phyloP scores from a whole-genome alignment of 2,797 vertebrate genomes.

The Craterocephalus amniculus region DNA sequence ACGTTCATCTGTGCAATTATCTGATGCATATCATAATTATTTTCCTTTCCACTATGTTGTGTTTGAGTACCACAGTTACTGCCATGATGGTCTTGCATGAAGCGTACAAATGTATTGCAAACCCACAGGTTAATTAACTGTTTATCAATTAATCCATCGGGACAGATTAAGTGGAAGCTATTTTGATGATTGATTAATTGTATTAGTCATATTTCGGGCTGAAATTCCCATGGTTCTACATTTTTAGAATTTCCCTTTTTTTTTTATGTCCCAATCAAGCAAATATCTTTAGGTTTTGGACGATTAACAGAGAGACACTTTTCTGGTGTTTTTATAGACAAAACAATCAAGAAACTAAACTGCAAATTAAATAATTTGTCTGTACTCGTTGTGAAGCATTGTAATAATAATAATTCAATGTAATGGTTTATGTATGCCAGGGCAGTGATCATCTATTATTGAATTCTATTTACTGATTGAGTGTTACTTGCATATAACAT shows the following conservation, averaged over 20 bases:
- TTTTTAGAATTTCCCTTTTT: neutral
- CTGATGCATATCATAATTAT: conserved; percentile 18
- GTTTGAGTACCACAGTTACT: conserved; percentile 9
- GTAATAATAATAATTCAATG: neutral
- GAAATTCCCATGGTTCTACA: neutral
- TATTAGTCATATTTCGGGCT: conserved; percentile 7
- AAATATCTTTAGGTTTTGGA: neutral
- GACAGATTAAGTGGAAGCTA: conserved; percentile 4
- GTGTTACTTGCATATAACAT: neutral
- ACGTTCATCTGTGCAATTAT: conserved; percentile 46
- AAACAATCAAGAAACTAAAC: neutral
- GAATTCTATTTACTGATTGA: neutral
- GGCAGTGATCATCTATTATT: neutral
- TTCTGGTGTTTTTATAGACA: neutral
- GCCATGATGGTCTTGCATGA: conserved; percentile 4
- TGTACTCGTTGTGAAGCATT: neutral
- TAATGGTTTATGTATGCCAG: neutral
- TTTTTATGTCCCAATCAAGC: neutral
- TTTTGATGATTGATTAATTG: conserved; percentile 3
- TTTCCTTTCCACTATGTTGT: conserved; percentile 24
- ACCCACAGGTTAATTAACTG: conserved; percentile 21
- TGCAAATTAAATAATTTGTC: neutral
- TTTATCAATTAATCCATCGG: conserved; percentile 17
- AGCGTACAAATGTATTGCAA: conserved; percentile 7
- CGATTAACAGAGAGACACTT: neutral